Percentiles rank a stretch among this genome's conserved stretches.
These are phyloP conservation scores for Oplegnathus fasciatus DNA, from an alignment of 2,113 vertebrate genomes.

Conservation along the genomic window DNA sequence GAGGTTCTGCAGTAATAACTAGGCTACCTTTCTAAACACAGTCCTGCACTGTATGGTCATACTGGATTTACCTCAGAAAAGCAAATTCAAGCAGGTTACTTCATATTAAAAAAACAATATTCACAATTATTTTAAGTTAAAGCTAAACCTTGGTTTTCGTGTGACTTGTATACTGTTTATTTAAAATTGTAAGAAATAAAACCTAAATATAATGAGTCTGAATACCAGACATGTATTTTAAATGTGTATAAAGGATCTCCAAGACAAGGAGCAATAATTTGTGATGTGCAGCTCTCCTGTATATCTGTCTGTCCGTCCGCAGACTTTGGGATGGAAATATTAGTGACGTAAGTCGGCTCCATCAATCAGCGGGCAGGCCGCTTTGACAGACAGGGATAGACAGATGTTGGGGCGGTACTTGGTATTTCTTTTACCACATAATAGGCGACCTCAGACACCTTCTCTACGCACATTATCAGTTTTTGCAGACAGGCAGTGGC, in stretches of 20 bases:
- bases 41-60: background rate
- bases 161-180: background rate
- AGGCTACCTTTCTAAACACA: constrained; percentile 25
- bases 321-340: constrained; percentile 77
- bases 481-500: constrained; percentile 62
- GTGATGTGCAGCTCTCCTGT: constrained; percentile 31
- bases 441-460: constrained; percentile 71
- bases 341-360: constrained; percentile 81
- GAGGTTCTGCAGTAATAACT: constrained; percentile 6
- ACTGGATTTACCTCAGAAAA: background rate
- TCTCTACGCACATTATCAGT: constrained; percentile 65
- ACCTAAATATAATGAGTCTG: background rate
- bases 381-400: constrained; percentile 76
- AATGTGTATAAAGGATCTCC: background rate
- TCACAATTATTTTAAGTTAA: background rate
- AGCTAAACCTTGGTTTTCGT: background rate
- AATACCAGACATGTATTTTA: background rate
- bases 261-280: background rate
- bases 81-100: background rate
- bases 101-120: background rate
- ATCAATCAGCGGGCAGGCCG: constrained; percentile 79
- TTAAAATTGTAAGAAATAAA: background rate
- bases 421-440: constrained; percentile 71
- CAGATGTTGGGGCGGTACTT: constrained; percentile 85
- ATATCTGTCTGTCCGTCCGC: constrained; percentile 40